Evolutionary conservation across 1,140 invertebrate species (phyloP).

Genomic region (Amyelois transitella): DNA sequence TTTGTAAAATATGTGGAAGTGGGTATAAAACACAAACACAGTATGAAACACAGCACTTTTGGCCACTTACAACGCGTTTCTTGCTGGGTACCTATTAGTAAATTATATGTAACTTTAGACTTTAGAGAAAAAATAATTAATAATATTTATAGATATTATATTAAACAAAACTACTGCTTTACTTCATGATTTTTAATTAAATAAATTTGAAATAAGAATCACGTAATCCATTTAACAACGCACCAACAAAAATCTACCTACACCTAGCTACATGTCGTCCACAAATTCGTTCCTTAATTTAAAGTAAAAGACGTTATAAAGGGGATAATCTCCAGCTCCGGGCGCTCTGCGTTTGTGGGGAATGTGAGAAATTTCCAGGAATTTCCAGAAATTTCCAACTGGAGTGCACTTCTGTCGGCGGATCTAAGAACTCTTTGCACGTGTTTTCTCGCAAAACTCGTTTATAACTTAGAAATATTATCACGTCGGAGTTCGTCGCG

Average conservation of each 20-base stretch:
- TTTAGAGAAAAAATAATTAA: too few species aligned
- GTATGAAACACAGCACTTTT: too few species aligned
- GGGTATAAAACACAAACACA: too few species aligned
- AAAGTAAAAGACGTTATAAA: background rate
- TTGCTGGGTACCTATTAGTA: too few species aligned
- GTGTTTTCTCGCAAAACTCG: slow-evolving; percentile 22
- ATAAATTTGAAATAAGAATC: too few species aligned
- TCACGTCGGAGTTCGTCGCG: slow-evolving; percentile 13
- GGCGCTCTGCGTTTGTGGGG: slow-evolving; percentile 25
- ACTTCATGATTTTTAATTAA: too few species aligned
- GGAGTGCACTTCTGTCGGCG: slow-evolving; percentile 22
- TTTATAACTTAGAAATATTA: slow-evolving; percentile 26
- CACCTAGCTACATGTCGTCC: background rate
- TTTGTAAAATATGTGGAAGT: too few species aligned
- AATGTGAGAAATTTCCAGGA: slow-evolving; percentile 32
- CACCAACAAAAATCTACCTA: background rate
- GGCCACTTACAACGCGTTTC: too few species aligned
- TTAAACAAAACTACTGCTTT: too few species aligned
- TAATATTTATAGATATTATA: too few species aligned
- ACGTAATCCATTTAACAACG: too few species aligned
- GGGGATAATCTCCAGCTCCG: background rate
- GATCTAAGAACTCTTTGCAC: slow-evolving; percentile 18
- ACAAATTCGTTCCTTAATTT: background rate
- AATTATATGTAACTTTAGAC: too few species aligned
- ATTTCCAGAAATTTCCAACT: slow-evolving; percentile 31